A percentile compares a stretch with the other conserved stretches of the same genome.
Conservation (phyloP, 1,140 invertebrate genomes). For the Pseudoatta argentina region DNA sequence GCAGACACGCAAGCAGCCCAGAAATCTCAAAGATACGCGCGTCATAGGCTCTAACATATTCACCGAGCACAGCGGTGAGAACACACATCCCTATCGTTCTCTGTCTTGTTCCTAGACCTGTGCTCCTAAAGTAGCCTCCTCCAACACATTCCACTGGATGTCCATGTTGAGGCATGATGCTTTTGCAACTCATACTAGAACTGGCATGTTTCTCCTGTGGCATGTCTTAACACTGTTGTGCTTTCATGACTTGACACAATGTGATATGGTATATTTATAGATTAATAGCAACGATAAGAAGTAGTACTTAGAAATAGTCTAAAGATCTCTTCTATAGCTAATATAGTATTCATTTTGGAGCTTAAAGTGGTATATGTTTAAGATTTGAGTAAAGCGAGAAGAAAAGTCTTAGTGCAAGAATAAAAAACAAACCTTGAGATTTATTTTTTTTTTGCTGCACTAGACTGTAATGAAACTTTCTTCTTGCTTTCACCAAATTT, state of each 20-base stretch:
- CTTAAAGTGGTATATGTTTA: too few species aligned
- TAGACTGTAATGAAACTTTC: too few species aligned
- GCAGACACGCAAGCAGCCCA: slow-evolving; percentile 90
- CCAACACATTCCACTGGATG: not conserved
- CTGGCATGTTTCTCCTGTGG: not conserved
- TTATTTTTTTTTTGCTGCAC: too few species aligned
- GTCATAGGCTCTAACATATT: slow-evolving; percentile 95
- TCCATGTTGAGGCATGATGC: not conserved
- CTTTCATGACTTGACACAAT: not conserved
- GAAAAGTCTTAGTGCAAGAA: too few species aligned
- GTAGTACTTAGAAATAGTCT: not conserved
- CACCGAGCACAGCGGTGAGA: slow-evolving; percentile 94
- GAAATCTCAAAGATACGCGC: slow-evolving; percentile 91
- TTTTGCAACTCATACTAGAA: not conserved
- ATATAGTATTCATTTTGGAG: too few species aligned
- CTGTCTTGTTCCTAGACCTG: slow-evolving; percentile 30
- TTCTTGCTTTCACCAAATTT: too few species aligned
- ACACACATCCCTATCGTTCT: slow-evolving; percentile 50
- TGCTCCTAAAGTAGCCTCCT: not conserved
- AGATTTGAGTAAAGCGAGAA: too few species aligned
- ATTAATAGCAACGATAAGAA: not conserved
- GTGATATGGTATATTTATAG: not conserved
- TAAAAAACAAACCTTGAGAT: too few species aligned
- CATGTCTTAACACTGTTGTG: not conserved
- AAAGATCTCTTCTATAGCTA: too few species aligned